These are phyloP conservation scores for Caiman crocodilus DNA, from an alignment of 2,797 vertebrate genomes.

Conservation along the genomic window DNA sequence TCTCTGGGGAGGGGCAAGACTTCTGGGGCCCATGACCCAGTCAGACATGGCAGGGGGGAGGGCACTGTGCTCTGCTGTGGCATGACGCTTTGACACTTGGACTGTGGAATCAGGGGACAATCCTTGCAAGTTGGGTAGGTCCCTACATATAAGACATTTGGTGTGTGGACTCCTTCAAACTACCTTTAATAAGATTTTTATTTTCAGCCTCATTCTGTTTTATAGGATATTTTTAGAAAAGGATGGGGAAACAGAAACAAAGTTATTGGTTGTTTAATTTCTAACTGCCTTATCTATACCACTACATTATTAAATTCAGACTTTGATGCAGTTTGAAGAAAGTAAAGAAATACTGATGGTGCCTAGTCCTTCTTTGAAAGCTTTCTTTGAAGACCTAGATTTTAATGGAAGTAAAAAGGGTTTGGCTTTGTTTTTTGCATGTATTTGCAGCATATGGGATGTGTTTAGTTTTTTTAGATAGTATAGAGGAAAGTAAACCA, in stretches of 20 bases:
- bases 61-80: too few species aligned
- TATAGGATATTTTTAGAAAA: background rate
- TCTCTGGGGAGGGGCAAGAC: too few species aligned
- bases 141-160: background rate
- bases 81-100: too few species aligned
- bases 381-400: background rate
- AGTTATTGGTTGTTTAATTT: background rate
- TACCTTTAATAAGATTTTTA: background rate
- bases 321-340: background rate
- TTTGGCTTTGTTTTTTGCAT: too few species aligned
- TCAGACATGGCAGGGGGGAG: too few species aligned
- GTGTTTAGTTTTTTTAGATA: background rate
- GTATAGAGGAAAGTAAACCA: background rate
- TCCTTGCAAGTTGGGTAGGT: too few species aligned
- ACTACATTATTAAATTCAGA: background rate
- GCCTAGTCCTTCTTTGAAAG: background rate
- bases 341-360: background rate
- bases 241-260: background rate
- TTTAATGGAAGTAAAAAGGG: background rate
- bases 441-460: background rate
- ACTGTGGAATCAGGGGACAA: too few species aligned
- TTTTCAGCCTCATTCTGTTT: background rate
- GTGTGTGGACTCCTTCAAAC: background rate
- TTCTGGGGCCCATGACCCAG: too few species aligned
- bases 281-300: background rate